Percentiles rank a stretch among this genome's conserved stretches.
Evolutionary conservation across 2,797 vertebrate species (phyloP).

Genomic region (Pangasius krempfi): DNA sequence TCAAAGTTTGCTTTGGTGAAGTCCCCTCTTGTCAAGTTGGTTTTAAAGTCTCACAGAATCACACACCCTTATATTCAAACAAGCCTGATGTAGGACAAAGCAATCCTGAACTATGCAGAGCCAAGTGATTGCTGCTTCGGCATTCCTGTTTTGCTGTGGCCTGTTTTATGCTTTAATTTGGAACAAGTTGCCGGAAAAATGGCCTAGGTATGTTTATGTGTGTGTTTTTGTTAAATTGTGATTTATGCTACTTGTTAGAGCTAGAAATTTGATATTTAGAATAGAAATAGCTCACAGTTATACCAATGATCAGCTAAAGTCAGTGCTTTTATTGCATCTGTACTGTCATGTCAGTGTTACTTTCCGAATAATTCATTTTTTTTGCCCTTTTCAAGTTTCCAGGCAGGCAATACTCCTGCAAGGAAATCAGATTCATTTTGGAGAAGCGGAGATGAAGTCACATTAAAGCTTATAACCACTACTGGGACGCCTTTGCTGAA

Average conservation of each 20-base stretch:
- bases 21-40: neutral
- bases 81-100: neutral
- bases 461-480: neutral
- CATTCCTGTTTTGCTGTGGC: neutral
- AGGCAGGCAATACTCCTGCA: neutral
- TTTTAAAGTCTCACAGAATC: neutral
- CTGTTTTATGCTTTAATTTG: conserved; percentile 43
- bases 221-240: neutral
- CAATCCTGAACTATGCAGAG: conserved; percentile 36
- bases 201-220: conserved; percentile 14
- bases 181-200: neutral
- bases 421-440: neutral
- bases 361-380: neutral
- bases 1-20: conserved; percentile 1
- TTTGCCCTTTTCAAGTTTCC: neutral
- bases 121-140: neutral
- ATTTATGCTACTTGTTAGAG: neutral
- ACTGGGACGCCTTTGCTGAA: neutral
- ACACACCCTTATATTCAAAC: neutral
- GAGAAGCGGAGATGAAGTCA: neutral
- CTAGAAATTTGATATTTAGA: neutral
- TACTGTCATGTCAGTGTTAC: neutral
- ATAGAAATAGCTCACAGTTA: neutral
- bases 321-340: neutral
- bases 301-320: neutral